Conservation (phyloP, 2,797 vertebrate species). For the Cetoscarus ocellatus region DNA sequence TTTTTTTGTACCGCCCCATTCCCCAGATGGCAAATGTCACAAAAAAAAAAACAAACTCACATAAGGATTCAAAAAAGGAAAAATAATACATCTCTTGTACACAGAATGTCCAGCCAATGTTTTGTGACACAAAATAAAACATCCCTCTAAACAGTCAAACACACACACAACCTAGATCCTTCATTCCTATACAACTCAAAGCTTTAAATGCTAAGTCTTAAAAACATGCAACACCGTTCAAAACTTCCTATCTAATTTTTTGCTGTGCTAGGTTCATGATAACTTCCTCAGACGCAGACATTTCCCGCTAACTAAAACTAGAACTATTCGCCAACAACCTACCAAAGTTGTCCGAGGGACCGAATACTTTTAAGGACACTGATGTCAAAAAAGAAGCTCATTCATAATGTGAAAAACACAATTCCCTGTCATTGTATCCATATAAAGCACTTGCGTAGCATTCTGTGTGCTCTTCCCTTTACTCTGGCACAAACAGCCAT, state of each 20-base stretch:
- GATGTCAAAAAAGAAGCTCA: slow-evolving; percentile 73
- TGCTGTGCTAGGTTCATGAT: slow-evolving; percentile 74
- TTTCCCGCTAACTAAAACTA: slow-evolving; percentile 77
- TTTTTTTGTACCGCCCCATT: slow-evolving; percentile 65
- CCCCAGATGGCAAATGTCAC: slow-evolving; percentile 75
- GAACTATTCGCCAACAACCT: slow-evolving; percentile 71
- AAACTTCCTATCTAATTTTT: slow-evolving; percentile 76
- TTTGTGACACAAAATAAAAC: slow-evolving; percentile 62
- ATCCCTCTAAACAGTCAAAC: slow-evolving; percentile 72
- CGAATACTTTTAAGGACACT: slow-evolving; percentile 79
- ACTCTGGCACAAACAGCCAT: slow-evolving; percentile 65
- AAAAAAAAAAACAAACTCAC: slow-evolving; percentile 27
- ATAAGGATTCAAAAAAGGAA: slow-evolving; percentile 44
- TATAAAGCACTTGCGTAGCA: slow-evolving; percentile 83
- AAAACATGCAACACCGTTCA: slow-evolving; percentile 82
- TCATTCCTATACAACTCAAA: slow-evolving; percentile 82
- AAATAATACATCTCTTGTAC: slow-evolving; percentile 70
- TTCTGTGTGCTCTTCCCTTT: slow-evolving; percentile 82
- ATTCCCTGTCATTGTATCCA: slow-evolving; percentile 82
- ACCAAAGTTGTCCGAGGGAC: slow-evolving; percentile 64
- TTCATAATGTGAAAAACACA: slow-evolving; percentile 74
- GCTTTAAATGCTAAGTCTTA: slow-evolving; percentile 75
- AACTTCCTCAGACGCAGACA: slow-evolving; percentile 67
- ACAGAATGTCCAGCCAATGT: slow-evolving; percentile 76
- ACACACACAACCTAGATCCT: slow-evolving; percentile 72